These are phyloP conservation scores for Formicarius rufipectus DNA, from an alignment of 2,113 vertebrate genomes.

Conservation along the genomic window DNA sequence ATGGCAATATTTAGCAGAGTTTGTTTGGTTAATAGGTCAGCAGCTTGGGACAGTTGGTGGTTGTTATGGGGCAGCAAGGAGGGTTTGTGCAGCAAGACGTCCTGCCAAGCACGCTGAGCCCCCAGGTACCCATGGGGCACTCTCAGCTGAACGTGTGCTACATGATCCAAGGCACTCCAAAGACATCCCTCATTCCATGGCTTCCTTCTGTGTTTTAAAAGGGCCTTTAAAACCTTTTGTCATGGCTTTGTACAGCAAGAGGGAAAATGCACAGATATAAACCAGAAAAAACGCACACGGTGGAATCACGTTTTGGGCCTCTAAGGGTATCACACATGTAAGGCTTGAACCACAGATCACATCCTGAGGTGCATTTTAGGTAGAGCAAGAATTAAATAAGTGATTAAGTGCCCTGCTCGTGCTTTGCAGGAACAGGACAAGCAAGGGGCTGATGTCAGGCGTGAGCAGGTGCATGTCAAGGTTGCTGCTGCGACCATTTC, in stretches of 20 bases:
- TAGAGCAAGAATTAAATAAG: background rate
- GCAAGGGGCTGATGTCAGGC: background rate
- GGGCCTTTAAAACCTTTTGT: background rate
- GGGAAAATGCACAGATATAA: background rate
- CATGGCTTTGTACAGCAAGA: background rate
- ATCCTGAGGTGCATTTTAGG: background rate
- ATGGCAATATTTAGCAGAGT: constrained; percentile 67
- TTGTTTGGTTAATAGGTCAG: constrained; percentile 64
- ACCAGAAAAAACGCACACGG: background rate
- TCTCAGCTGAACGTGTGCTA: background rate
- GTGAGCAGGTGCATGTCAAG: constrained; percentile 2
- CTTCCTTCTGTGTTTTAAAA: background rate
- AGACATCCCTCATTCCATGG: background rate
- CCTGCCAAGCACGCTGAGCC: background rate
- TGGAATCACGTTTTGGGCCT: background rate
- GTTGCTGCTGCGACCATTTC: background rate
- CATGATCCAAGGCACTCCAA: background rate
- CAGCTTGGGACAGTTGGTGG: constrained; percentile 24
- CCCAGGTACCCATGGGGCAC: background rate
- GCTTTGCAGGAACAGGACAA: background rate
- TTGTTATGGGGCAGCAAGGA: constrained; percentile 5
- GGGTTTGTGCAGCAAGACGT: background rate
- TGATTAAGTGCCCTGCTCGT: background rate
- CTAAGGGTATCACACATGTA: background rate
- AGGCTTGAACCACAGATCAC: background rate